These are phyloP conservation scores for Andrena trimmerana DNA, from an alignment of 2,888 invertebrate species.

Conservation along the genomic window DNA sequence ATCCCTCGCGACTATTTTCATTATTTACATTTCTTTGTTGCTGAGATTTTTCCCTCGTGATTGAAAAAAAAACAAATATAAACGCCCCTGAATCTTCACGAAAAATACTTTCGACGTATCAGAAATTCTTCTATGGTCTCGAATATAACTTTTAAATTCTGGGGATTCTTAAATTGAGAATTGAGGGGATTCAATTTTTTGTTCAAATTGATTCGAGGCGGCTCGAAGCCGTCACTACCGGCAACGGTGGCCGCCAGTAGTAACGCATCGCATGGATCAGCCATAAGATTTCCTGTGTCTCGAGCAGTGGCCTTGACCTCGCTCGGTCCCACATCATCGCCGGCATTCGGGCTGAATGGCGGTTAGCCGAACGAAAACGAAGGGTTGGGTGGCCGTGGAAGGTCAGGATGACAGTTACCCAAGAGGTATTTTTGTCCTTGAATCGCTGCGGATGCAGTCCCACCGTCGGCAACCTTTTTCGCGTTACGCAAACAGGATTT, in stretches of 20 bases:
- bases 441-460: slow-evolving; percentile 27
- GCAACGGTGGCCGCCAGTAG: slow-evolving; percentile 28
- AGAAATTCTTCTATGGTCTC: too few species aligned
- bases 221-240: slow-evolving; percentile 7
- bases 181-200: too few species aligned
- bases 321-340: slow-evolving; percentile 47
- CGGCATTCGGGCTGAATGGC: slow-evolving; percentile 46
- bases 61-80: too few species aligned
- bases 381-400: slow-evolving; percentile 57
- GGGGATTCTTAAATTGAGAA: too few species aligned
- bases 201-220: neutral
- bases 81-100: too few species aligned
- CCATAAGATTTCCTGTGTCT: slow-evolving; percentile 64
- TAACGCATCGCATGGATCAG: slow-evolving; percentile 57
- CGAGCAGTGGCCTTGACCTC: slow-evolving; percentile 58
- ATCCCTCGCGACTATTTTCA: too few species aligned
- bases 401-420: slow-evolving; percentile 57
- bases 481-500: slow-evolving; percentile 31
- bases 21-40: too few species aligned
- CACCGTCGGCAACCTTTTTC: slow-evolving; percentile 17
- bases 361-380: slow-evolving; percentile 50
- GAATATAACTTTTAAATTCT: too few species aligned
- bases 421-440: slow-evolving; percentile 43
- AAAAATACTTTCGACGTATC: too few species aligned
- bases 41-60: too few species aligned